These are phyloP conservation scores for Anagrus nilaparvatae DNA, from an alignment of 1,140 invertebrate genomes.

Conservation along the genomic window DNA sequence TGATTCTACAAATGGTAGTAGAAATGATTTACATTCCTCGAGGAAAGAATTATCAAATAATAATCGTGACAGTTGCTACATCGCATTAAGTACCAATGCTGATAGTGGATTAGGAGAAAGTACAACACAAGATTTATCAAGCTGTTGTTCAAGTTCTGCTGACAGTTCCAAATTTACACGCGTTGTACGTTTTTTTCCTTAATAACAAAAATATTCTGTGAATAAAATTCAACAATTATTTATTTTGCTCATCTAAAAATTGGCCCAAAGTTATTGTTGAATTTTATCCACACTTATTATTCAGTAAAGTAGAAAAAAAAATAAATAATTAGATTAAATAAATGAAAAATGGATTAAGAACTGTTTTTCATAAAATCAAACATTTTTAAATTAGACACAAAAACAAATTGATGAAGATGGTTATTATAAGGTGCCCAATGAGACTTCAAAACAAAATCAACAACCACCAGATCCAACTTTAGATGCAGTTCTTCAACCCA, in stretches of 20 bases:
- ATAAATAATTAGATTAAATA: no score
- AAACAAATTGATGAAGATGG: constrained; percentile 38
- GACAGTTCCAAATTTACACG: constrained; percentile 38
- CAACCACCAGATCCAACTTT: constrained; percentile 36
- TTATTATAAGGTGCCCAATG: constrained; percentile 38
- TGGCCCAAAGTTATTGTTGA: no score
- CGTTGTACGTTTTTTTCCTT: constrained; percentile 30
- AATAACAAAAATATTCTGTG: no score
- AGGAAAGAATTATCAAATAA: no score
- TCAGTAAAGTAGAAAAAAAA: no score
- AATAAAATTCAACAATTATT: neutral
- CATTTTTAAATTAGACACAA: constrained; percentile 40
- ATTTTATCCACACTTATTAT: no score
- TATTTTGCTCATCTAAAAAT: neutral
- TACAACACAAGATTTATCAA: constrained; percentile 42
- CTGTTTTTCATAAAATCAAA: no score
- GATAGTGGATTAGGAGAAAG: constrained; percentile 42
- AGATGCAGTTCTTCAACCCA: constrained; percentile 41
- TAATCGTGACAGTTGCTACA: no score
- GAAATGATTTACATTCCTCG: no score
- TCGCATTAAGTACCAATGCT: constrained; percentile 35
- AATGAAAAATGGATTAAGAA: no score
- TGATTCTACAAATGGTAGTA: no score
- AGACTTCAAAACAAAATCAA: constrained; percentile 34
- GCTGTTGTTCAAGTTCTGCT: constrained; percentile 41